These are phyloP conservation scores for Sussaba pulchella DNA, from an alignment of 2,888 invertebrate species.

Conservation along the genomic window DNA sequence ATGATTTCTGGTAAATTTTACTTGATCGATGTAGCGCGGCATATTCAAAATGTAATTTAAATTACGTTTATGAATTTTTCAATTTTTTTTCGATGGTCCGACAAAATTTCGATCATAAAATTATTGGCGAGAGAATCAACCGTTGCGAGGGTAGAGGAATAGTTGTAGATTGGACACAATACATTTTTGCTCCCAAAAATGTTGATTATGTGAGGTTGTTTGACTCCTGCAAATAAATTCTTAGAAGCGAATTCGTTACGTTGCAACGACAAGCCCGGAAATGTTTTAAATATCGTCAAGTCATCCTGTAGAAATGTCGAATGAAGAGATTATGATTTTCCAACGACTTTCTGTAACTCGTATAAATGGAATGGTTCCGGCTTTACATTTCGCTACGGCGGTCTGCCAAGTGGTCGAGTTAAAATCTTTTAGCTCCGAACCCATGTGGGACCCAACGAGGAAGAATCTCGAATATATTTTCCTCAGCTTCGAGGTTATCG, in stretches of 20 bases:
- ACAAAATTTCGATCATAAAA: no score
- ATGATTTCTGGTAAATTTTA: no score
- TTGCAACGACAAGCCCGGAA: neutral
- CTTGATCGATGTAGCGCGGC: no score
- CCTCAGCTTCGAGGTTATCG: no score
- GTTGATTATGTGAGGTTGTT: neutral
- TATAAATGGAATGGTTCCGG: constrained; percentile 32
- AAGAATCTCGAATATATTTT: neutral
- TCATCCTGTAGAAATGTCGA: constrained; percentile 61
- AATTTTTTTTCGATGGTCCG: no score
- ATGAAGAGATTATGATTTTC: constrained; percentile 60
- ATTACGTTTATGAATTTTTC: no score
- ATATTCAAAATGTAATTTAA: no score
- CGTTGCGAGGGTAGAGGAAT: no score
- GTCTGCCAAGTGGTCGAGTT: constrained; percentile 1
- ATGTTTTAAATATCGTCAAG: constrained; percentile 54
- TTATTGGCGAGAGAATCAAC: no score
- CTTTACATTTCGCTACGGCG: constrained; percentile 43
- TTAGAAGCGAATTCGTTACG: neutral
- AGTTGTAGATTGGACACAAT: no score
- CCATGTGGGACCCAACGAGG: neutral
- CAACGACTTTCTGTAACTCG: constrained; percentile 44
- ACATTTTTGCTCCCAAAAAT: neutral
- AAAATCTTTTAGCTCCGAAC: neutral
- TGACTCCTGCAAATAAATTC: no score